Percentiles rank a stretch among this genome's conserved stretches.
These are phyloP conservation scores for Catamblyrhynchus diadema DNA, from an alignment of 2,797 vertebrate genomes.

Conservation along the genomic window DNA sequence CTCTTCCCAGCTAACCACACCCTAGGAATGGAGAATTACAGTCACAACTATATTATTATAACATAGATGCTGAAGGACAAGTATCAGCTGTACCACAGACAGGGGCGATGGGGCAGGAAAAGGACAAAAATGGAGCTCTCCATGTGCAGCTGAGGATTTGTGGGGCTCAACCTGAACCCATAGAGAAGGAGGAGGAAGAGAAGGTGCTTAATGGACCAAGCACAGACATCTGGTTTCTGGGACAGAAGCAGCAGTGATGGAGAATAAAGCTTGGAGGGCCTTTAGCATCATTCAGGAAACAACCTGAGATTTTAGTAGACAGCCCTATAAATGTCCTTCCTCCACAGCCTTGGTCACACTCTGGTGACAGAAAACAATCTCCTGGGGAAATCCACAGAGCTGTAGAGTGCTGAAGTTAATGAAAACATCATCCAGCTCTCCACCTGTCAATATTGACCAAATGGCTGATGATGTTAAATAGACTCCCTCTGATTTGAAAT, in stretches of 20 bases:
- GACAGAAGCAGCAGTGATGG: background rate
- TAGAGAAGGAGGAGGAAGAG: background rate
- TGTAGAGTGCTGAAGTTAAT: background rate
- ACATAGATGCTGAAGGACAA: background rate
- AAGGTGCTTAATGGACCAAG: background rate
- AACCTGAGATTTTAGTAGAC: background rate
- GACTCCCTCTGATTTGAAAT: constrained; percentile 9
- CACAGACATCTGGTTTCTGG: background rate
- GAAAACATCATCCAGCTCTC: background rate
- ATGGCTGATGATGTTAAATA: background rate
- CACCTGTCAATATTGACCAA: constrained; percentile 14
- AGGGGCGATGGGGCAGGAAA: background rate
- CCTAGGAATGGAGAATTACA: background rate
- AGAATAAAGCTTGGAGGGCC: background rate
- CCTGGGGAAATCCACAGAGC: background rate
- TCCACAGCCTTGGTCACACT: background rate
- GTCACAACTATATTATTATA: background rate
- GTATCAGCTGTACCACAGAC: background rate
- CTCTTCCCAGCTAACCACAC: background rate
- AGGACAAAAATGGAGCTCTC: background rate
- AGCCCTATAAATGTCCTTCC: background rate
- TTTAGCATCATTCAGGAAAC: background rate
- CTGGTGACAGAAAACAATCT: background rate
- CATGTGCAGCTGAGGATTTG: background rate
- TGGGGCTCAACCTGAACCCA: background rate